Base-by-base conservation (phyloP, 2,888 invertebrate genomes). In the Drosophila prolongata region DNA sequence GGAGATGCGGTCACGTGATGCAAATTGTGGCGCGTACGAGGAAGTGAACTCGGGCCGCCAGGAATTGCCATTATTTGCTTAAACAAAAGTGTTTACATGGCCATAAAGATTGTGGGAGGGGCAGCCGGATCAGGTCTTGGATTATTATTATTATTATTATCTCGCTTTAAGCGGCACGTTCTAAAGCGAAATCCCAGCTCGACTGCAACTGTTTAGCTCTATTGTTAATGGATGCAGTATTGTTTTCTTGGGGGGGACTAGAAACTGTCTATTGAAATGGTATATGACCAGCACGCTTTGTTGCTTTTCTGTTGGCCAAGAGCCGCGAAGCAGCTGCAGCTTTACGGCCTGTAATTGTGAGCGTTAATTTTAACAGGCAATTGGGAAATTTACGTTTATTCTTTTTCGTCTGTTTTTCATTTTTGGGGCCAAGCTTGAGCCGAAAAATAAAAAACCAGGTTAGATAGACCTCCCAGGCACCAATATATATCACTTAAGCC, bases 31-130 rank as follows among this genome's bases (percentile, higher is more conserved):
- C 49, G 73, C 72, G 64, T 49, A 82, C 70, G 38, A 83, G 87
- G 83, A 83, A 83, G 81, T 83, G 76, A 71, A 30, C 61, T 56
- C 34, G 57, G 57, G 62, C 62, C 67, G 66, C 54, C 46, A 66
- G 69, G 66, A 80, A 86, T 72, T 61, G 66, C 69, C 47, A 61
- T 72, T 67, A 79, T 80, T 83, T 80, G 73, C 77, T 75, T 73
- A 76, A 79, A 80, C 75, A 80, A 76, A 73, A 68, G 67, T 69
- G 71, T 66, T 74, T 67, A 85, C 78, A 85, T 52, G 76, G 59
- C 47, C 46, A 61, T 78, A 81, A 82, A 54, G 49, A 47, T 46
- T 42, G 14, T 38, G 30, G 44, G 53, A 59, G 43, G 68, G 77
- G 46, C 57, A 72, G 76, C 58, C 78, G 62, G 57, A 55, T 58